Conservation (phyloP, 2,113 vertebrate genomes). For the Alosa alosa region DNA sequence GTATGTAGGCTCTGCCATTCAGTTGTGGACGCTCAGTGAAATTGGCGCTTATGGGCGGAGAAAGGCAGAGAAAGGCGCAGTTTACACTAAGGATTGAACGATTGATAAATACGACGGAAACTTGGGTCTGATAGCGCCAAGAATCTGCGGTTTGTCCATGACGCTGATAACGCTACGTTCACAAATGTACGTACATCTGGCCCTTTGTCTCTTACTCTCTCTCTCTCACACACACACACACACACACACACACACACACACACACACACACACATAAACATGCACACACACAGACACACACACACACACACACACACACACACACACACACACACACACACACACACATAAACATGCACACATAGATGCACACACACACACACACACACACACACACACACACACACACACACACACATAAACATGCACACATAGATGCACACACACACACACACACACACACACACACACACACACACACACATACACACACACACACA, state of each 20-base stretch:
- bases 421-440: background rate
- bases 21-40: too few species aligned
- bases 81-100: too few species aligned
- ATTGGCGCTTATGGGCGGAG: too few species aligned
- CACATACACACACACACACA: too few species aligned
- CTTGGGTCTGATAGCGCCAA: too few species aligned
- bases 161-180: too few species aligned
- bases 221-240: slow-evolving; percentile 16
- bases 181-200: too few species aligned
- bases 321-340: background rate
- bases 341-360: too few species aligned
- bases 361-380: background rate
- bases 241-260: slow-evolving; percentile 39
- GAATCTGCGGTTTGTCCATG: too few species aligned
- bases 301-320: background rate
- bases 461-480: background rate
- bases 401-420: slow-evolving; percentile 6
- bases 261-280: slow-evolving; percentile 18
- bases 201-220: background rate
- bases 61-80: too few species aligned
- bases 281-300: background rate
- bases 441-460: slow-evolving; percentile 5
- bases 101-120: too few species aligned
- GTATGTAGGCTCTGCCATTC: too few species aligned
- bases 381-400: background rate